Base-by-base conservation (phyloP, 2,113 vertebrate species). In the Laticauda colubrina region DNA sequence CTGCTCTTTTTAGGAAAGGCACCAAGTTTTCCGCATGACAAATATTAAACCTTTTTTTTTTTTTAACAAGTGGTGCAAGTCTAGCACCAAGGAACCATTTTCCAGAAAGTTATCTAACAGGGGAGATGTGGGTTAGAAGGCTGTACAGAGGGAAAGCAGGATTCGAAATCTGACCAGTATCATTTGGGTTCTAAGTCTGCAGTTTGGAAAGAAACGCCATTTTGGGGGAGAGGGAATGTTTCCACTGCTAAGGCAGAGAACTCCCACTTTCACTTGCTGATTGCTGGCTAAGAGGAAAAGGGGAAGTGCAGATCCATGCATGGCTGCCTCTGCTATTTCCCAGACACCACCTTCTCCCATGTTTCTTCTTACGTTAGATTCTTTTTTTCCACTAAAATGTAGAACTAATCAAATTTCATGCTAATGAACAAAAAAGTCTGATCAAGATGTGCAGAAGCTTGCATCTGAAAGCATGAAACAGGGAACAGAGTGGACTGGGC, bases 391-490 rank as follows among this genome's bases (percentile, higher is more conserved):
- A 85, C 34, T 75, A 64, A 92, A 90, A 24, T 69, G 75, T n/a
- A 24, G 95, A 95, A 95, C 94, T 91, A 95, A 94, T 95, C 96
- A 96, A 95, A 96, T 96, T 94, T 97, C 94, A 96, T 96, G 96
- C 94, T 96, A 97, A 97, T 96, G 97, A 97, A 95, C 51, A 51
- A 94, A 91, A 94, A 94, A 96, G 96, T 95, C 95, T 95, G 95
- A 95, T 96, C 51, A 94, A 96, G 89, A 95, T 95, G 95, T 96
- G 95, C 96, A 96, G 92, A 96, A 96, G 96, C 96, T 97, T 97
- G 97, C 96, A 97, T 97, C 94, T 96, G 94, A 97, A 97, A 97
- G 96, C 95, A 93, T 94, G 93, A 96, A 96, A 96, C 95, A 97
- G 96, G 96, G 95, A 96, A 95, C 75, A 39, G 20, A 21, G 18